phyloP scores from a whole-genome alignment of 2,888 invertebrate genomes.

The Drosophila emarginata region DNA sequence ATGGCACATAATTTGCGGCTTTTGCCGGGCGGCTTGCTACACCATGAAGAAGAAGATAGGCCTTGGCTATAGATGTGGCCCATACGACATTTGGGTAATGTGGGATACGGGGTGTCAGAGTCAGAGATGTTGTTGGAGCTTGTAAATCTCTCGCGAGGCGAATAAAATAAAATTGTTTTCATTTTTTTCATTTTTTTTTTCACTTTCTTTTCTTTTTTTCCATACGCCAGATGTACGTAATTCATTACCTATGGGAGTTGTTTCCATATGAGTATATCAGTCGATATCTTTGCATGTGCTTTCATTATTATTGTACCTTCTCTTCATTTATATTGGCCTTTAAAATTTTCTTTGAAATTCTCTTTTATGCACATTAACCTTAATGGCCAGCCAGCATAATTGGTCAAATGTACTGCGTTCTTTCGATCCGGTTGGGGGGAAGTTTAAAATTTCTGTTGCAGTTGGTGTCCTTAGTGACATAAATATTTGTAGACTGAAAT shows the following conservation, averaged over 20 bases:
- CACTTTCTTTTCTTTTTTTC: slow-evolving; percentile 39
- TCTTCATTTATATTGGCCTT: slow-evolving; percentile 27
- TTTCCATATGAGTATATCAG: slow-evolving; percentile 50
- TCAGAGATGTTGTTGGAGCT: slow-evolving; percentile 4
- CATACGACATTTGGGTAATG: slow-evolving; percentile 24
- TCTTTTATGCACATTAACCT: slow-evolving; percentile 52
- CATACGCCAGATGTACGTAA: slow-evolving; percentile 54
- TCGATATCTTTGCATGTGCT: slow-evolving; percentile 41
- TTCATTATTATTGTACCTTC: slow-evolving; percentile 37
- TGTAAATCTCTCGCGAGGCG: slow-evolving; percentile 73
- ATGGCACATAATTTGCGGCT: slow-evolving; percentile 79
- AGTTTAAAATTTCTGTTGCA: slow-evolving; percentile 27
- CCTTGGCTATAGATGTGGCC: slow-evolving; percentile 4
- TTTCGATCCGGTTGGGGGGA: slow-evolving; percentile 15
- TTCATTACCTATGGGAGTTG: slow-evolving; percentile 68
- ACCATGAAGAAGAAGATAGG: slow-evolving; percentile 23
- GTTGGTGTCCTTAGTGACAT: slow-evolving; percentile 33
- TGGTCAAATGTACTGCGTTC: slow-evolving; percentile 36
- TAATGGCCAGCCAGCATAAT: slow-evolving; percentile 56
- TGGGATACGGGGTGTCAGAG: not conserved
- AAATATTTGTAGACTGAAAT: slow-evolving; percentile 61
- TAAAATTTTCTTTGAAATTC: slow-evolving; percentile 48
- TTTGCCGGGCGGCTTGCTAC: slow-evolving; percentile 48
- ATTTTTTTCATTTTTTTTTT: slow-evolving; percentile 58
- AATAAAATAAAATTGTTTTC: slow-evolving; percentile 79